These are phyloP conservation scores for Oryzias curvinotus DNA, from an alignment of 2,113 vertebrate species.

Conservation along the genomic window DNA sequence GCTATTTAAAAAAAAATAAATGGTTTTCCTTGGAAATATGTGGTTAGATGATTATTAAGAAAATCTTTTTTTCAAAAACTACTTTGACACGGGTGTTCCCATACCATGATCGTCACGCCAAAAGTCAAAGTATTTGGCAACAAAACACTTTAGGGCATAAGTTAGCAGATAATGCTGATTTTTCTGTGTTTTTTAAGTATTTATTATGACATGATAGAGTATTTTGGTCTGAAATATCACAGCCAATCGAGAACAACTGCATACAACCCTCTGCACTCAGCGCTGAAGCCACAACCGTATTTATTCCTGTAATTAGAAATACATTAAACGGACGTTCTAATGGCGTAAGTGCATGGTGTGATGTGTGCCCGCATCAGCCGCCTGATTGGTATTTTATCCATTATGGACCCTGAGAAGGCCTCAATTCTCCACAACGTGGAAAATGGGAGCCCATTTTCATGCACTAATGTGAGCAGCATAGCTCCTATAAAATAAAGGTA, in stretches of 20 bases:
- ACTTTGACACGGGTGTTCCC: too few relatives aligned
- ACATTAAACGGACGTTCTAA: slow-evolving; percentile 28
- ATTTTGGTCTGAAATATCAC: slow-evolving; percentile 1
- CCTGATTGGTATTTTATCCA: slow-evolving; percentile 48
- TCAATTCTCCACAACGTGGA: slow-evolving; percentile 52
- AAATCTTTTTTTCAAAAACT: too few relatives aligned
- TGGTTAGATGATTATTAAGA: too few relatives aligned
- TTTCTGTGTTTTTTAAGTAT: too few relatives aligned
- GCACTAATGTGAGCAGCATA: slow-evolving; percentile 65
- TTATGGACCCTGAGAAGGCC: slow-evolving; percentile 39
- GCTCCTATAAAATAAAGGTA: slow-evolving; percentile 64
- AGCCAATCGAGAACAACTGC: background rate
- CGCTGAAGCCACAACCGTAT: slow-evolving; percentile 10
- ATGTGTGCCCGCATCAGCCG: slow-evolving; percentile 12
- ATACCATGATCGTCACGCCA: too few relatives aligned
- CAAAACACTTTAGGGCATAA: too few relatives aligned
- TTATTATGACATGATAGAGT: background rate
- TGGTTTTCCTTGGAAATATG: too few relatives aligned
- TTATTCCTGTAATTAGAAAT: slow-evolving; percentile 35
- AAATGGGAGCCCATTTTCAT: slow-evolving; percentile 64
- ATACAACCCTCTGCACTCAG: background rate
- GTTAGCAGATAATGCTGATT: too few relatives aligned
- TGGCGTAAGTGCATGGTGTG: slow-evolving; percentile 24
- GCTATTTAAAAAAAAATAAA: too few relatives aligned
- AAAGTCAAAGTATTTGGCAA: too few relatives aligned